A percentile compares a stretch with the other conserved stretches of the same genome.
phyloP scores from a whole-genome alignment of 2,113 vertebrate genomes.

The Chunga burmeisteri region DNA sequence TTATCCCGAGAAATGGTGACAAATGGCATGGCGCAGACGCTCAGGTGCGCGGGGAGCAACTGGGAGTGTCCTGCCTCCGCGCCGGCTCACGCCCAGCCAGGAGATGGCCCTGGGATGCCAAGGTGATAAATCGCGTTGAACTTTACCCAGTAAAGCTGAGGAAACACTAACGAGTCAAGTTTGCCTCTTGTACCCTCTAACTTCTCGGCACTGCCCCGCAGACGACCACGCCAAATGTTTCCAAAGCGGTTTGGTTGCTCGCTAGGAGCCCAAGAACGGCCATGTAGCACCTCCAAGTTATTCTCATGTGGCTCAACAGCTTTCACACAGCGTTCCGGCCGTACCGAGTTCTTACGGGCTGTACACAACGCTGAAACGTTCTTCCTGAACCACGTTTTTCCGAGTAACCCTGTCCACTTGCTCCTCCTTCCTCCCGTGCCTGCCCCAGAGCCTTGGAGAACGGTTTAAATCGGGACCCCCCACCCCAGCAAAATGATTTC shows the following conservation, averaged over 20 bases:
- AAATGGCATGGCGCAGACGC: neutral
- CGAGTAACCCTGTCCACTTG: neutral
- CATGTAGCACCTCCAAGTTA: neutral
- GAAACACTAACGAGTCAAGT: neutral
- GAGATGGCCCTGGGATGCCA: neutral
- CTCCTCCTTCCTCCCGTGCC: neutral
- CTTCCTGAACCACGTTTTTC: neutral
- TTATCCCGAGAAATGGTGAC: conserved; percentile 24
- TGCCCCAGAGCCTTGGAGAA: neutral
- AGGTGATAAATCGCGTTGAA: neutral
- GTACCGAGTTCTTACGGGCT: neutral
- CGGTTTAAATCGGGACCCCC: neutral
- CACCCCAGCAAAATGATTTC: neutral
- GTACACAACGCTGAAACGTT: neutral
- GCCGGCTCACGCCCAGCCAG: neutral
- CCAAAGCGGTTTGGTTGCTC: neutral
- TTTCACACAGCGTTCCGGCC: neutral
- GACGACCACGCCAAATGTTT: neutral
- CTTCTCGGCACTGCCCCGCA: neutral
- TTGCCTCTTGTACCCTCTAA: neutral
- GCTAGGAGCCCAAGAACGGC: neutral
- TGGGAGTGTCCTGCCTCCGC: neutral
- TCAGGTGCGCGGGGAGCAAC: neutral
- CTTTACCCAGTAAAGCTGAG: neutral
- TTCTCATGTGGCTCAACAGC: neutral